phyloP scores from a whole-genome alignment of 2,888 invertebrate species.

The Pammene aurita region DNA sequence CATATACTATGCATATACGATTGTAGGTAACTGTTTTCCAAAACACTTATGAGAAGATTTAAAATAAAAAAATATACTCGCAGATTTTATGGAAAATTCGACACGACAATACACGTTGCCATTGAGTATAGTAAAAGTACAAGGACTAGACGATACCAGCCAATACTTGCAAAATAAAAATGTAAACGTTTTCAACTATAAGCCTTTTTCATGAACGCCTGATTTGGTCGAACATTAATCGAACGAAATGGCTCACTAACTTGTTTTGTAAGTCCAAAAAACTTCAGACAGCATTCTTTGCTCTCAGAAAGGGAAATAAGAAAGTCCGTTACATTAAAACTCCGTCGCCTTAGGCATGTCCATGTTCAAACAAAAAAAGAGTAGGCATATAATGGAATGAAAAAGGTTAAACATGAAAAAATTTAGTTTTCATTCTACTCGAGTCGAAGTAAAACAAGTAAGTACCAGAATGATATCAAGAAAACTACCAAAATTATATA shows the following conservation, averaged over 20 bases:
- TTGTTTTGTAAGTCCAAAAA: slow-evolving; percentile 24
- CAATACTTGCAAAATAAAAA: no score
- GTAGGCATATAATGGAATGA: background rate
- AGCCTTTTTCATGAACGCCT: no score
- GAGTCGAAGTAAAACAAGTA: background rate
- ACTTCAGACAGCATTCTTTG: slow-evolving; percentile 25
- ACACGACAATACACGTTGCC: no score
- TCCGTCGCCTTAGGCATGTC: slow-evolving; percentile 30
- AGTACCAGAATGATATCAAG: background rate
- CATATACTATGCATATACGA: no score
- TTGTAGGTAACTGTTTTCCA: no score
- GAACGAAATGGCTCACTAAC: slow-evolving; percentile 25
- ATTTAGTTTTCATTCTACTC: slow-evolving; percentile 8
- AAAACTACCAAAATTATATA: no score
- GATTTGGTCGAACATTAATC: background rate
- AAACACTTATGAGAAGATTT: no score
- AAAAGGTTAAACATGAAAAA: slow-evolving; percentile 20
- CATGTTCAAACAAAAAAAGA: slow-evolving; percentile 15
- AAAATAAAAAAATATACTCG: no score
- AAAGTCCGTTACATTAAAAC: slow-evolving; percentile 19
- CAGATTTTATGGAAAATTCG: no score
- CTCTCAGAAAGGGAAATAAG: slow-evolving; percentile 29
- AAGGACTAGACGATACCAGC: no score
- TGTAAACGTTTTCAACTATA: no score
- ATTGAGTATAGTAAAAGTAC: no score